phyloP scores from a whole-genome alignment of 2,113 vertebrate species.

The Grammomys dolichurus region DNA sequence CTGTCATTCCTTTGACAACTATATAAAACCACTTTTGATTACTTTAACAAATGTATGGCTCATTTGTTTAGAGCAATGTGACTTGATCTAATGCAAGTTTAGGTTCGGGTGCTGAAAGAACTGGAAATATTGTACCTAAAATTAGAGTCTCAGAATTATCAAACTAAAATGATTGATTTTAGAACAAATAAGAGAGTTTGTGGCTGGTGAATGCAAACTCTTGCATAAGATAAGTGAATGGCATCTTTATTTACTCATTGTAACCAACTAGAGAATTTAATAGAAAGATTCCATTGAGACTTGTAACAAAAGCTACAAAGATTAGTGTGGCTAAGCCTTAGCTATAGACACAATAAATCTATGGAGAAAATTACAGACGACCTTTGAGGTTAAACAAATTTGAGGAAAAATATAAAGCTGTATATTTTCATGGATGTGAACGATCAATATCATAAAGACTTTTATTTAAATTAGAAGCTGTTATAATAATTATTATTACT shows the following conservation, averaged over 20 bases:
- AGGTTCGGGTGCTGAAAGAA: neutral
- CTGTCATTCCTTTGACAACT: neutral
- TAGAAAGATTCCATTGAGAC: slow-evolving; percentile 24
- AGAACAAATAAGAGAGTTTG: slow-evolving; percentile 28
- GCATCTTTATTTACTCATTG: neutral
- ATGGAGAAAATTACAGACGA: neutral
- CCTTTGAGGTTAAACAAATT: neutral
- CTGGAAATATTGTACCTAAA: neutral
- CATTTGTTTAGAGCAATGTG: slow-evolving; percentile 23
- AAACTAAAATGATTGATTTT: slow-evolving; percentile 42
- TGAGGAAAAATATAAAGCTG: neutral
- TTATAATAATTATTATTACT: neutral
- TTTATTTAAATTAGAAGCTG: neutral
- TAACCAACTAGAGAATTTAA: slow-evolving; percentile 6
- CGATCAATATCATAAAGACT: neutral
- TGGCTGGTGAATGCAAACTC: neutral
- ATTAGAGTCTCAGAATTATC: neutral
- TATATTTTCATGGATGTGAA: neutral
- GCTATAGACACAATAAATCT: neutral
- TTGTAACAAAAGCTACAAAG: neutral
- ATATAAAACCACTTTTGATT: neutral
- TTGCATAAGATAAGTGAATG: slow-evolving; percentile 40
- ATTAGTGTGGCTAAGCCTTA: slow-evolving; percentile 20
- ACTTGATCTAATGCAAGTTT: slow-evolving; percentile 26
- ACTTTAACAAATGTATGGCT: neutral